Evolutionary conservation across 2,113 vertebrate genomes (phyloP).

Genomic region (Lophochroa leadbeateri): DNA sequence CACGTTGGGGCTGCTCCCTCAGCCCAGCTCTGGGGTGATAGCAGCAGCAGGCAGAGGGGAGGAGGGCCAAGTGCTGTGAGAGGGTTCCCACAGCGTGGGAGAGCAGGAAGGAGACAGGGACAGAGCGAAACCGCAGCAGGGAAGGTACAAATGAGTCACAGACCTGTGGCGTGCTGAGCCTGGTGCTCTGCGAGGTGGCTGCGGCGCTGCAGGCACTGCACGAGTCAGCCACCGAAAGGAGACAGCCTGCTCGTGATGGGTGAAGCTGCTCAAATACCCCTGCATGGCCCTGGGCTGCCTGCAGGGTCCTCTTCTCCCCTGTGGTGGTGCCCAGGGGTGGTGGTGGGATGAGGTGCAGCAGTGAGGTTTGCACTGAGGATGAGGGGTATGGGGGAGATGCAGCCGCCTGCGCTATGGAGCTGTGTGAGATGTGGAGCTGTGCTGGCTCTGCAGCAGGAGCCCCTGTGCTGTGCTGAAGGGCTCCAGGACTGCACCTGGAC

Average conservation of each 20-base stretch:
- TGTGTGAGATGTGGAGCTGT: not conserved
- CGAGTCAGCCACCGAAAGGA: not conserved
- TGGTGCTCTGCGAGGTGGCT: not conserved
- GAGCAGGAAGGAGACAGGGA: not conserved
- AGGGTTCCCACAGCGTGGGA: not conserved
- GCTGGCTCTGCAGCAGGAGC: not conserved
- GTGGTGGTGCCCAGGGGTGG: not conserved
- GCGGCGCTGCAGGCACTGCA: not conserved
- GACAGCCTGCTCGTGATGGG: not conserved
- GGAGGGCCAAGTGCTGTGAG: not conserved
- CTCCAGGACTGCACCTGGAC: not conserved
- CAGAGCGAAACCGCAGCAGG: not conserved
- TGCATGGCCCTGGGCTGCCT: accelerated
- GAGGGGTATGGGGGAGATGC: not conserved
- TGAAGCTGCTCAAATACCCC: not conserved
- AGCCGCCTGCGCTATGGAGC: not conserved
- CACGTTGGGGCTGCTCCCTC: accelerated
- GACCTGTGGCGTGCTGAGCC: not conserved
- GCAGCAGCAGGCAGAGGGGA: not conserved
- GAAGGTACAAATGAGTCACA: constrained; percentile 22
- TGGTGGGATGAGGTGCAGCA: not conserved
- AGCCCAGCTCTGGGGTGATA: accelerated
- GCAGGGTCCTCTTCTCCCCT: not conserved
- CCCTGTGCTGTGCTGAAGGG: not conserved
- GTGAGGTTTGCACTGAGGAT: not conserved